phyloP scores from a whole-genome alignment of 30 jellyfish, hydroid and myxozoan genomes.

The Calvadosia cruxmelitensis region DNA sequence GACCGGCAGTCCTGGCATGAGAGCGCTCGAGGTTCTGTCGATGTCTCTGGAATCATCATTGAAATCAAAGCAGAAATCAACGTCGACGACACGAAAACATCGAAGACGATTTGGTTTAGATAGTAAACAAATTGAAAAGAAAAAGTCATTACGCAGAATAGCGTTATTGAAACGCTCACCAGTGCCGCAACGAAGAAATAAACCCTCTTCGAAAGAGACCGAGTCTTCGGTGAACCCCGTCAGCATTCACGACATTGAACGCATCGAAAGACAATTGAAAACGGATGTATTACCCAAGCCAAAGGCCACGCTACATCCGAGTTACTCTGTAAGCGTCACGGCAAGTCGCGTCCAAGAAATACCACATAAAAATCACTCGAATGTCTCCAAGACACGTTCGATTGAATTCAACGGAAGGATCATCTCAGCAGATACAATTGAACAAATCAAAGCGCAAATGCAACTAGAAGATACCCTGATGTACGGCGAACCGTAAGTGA shows the following conservation, averaged over 20 bases:
- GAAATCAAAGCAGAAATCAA: constrained; percentile 18
- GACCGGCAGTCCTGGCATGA: constrained; percentile 63
- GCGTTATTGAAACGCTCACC: constrained; percentile 49
- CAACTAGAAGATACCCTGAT: constrained; percentile 35
- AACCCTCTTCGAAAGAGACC: constrained; percentile 8
- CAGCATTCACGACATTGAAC: neutral
- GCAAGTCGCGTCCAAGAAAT: neutral
- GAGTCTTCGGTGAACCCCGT: neutral
- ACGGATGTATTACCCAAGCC: constrained; percentile 1
- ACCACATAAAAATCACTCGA: neutral
- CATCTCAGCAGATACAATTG: constrained; percentile 44
- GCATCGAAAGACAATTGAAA: neutral
- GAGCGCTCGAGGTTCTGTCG: constrained; percentile 59
- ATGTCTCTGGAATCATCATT: constrained; percentile 49
- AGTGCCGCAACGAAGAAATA: constrained; percentile 16
- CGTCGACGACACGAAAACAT: neutral
- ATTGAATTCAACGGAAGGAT: constrained; percentile 17
- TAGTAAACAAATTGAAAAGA: constrained; percentile 11
- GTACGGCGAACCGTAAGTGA: constrained; percentile 57
- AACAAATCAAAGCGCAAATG: constrained; percentile 25
- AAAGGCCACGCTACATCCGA: neutral
- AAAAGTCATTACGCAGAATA: constrained; percentile 20
- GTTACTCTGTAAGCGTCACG: neutral
- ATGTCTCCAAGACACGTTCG: neutral
- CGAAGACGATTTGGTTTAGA: neutral